Conservation (phyloP, 2,888 invertebrate species). For the Scaptomyza flava region DNA sequence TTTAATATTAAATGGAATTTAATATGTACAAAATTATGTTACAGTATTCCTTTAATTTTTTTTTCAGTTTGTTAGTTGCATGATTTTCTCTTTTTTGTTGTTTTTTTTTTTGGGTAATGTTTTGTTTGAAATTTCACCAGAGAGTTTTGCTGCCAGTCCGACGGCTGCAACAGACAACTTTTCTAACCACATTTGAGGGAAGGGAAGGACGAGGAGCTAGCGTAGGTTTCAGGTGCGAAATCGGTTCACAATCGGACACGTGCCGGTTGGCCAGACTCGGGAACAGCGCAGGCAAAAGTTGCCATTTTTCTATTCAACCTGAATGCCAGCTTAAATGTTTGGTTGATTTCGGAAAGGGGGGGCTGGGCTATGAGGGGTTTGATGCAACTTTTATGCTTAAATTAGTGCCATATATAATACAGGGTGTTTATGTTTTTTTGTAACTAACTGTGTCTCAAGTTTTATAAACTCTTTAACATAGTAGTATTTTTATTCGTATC, state of each 20-base stretch:
- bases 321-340: not conserved
- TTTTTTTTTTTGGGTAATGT: not conserved
- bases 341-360: not conserved
- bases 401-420: slow-evolving; percentile 63
- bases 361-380: not conserved
- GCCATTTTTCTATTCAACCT: slow-evolving; percentile 18
- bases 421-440: slow-evolving; percentile 39
- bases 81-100: slow-evolving; percentile 3
- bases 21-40: slow-evolving; percentile 78
- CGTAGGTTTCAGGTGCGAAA: slow-evolving; percentile 44
- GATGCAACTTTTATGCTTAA: slow-evolving; percentile 65
- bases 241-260: slow-evolving; percentile 61
- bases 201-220: not conserved
- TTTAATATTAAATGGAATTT: slow-evolving; percentile 60
- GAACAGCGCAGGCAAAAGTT: slow-evolving; percentile 17
- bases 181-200: slow-evolving; percentile 39
- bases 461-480: slow-evolving; percentile 63
- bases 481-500: slow-evolving; percentile 21
- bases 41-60: slow-evolving; percentile 43
- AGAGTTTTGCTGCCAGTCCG: slow-evolving; percentile 48
- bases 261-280: slow-evolving; percentile 22
- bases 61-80: slow-evolving; percentile 8
- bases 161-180: slow-evolving; percentile 45
- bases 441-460: slow-evolving; percentile 56
- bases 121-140: slow-evolving; percentile 58